These are phyloP conservation scores for Ptycholaimellus sp. DNA, from an alignment of 2,888 invertebrate species.

Conservation along the genomic window DNA sequence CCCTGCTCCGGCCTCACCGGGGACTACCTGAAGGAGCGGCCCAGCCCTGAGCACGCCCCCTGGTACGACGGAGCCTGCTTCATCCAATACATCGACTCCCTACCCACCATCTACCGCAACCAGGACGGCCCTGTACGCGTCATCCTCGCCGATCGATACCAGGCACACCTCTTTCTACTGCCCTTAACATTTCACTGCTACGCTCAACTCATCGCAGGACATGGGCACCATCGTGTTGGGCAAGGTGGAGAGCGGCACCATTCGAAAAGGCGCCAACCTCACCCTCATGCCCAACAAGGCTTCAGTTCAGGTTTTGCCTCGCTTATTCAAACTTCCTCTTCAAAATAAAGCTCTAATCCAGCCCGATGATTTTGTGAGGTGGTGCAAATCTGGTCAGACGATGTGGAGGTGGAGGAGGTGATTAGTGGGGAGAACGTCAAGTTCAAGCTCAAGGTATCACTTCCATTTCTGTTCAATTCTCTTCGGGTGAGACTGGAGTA, in stretches of 20 bases:
- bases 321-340: no score
- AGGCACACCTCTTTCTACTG: constrained; percentile 29
- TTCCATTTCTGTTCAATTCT: background rate
- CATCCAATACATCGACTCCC: constrained; percentile 76
- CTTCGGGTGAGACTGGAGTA: no score
- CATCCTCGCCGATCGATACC: constrained; percentile 95
- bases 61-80: constrained; percentile 82
- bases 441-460: constrained; percentile 61
- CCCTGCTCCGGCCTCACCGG: constrained; percentile 94
- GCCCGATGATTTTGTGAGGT: constrained; percentile 32
- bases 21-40: constrained; percentile 63
- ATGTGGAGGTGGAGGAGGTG: constrained; percentile 77
- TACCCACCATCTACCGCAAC: constrained; percentile 71
- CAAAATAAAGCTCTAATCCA: no score
- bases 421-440: constrained; percentile 86
- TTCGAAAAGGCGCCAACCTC: constrained; percentile 66
- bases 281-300: constrained; percentile 92
- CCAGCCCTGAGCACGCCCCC: constrained; percentile 42
- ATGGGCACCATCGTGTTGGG: constrained; percentile 99
- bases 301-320: background rate
- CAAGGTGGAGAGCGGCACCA: constrained; percentile 84
- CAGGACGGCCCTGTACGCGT: constrained; percentile 58
- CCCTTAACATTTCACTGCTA: background rate
- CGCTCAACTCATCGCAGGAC: constrained; percentile 35
- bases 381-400: constrained; percentile 86